These are phyloP conservation scores for Alethe castanea DNA, from an alignment of 2,113 vertebrate genomes.

Conservation along the genomic window DNA sequence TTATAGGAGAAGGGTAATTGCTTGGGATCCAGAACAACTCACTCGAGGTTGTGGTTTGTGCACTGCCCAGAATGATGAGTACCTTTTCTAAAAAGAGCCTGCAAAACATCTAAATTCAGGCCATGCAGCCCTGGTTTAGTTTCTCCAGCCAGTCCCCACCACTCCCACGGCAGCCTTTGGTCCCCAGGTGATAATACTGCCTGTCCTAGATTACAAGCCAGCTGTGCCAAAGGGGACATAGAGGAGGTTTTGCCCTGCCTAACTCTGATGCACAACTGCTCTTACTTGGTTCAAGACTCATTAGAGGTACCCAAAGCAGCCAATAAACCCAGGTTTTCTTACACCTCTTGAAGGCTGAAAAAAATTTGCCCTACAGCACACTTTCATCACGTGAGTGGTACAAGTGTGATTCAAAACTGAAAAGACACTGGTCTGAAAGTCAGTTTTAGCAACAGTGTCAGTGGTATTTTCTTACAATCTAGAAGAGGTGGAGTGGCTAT, in stretches of 20 bases:
- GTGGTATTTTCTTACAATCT: neutral
- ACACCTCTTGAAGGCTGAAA: neutral
- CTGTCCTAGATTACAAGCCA: conserved; percentile 11
- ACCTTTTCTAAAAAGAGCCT: conserved; percentile 36
- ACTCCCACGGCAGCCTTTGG: neutral
- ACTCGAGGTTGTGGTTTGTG: conserved; percentile 19
- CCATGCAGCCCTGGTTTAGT: neutral
- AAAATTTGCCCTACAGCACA: neutral
- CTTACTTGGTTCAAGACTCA: neutral
- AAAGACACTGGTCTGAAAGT: neutral
- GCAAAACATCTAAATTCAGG: conserved; percentile 48
- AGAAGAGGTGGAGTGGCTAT: neutral
- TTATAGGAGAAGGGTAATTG: conserved; percentile 44
- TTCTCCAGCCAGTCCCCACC: neutral
- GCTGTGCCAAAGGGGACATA: neutral
- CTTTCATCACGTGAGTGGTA: neutral
- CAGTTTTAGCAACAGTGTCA: neutral
- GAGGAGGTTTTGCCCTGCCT: neutral
- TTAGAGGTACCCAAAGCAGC: neutral
- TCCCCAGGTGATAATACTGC: neutral
- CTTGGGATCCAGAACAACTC: conserved; percentile 11
- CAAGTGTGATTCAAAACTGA: neutral
- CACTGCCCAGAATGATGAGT: conserved; percentile 37
- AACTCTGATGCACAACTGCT: neutral
- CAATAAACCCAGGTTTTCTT: neutral